Evolutionary conservation across 2,797 vertebrate species (phyloP).

Genomic region (Taeniopygia guttata): DNA sequence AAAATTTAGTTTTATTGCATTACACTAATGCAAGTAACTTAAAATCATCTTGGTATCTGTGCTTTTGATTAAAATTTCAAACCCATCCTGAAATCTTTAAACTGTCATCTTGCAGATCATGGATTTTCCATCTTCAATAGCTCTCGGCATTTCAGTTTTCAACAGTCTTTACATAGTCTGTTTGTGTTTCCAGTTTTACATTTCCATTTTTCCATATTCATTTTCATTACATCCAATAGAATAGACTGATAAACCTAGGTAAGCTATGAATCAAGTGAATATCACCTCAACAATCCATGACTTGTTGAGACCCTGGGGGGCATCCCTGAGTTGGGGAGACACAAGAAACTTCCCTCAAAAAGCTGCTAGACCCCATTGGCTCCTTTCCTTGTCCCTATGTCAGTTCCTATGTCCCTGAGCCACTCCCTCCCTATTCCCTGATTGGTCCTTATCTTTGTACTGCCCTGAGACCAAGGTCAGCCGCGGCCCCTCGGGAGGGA

Average conservation of each 20-base stretch:
- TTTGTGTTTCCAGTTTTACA: not conserved
- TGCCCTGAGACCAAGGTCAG: too few relatives aligned
- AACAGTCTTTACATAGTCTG: not conserved
- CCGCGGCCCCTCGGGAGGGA: too few relatives aligned
- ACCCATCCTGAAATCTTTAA: not conserved
- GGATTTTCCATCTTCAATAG: not conserved
- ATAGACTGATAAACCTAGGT: not conserved
- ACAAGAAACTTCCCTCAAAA: too few relatives aligned
- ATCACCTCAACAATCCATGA: not conserved
- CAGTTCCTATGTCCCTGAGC: too few relatives aligned
- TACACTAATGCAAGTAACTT: not conserved
- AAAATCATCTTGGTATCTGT: not conserved
- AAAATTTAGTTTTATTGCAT: not conserved
- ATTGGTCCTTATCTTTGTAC: too few relatives aligned
- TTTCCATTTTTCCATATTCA: not conserved
- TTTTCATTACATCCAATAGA: not conserved
- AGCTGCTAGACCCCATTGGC: too few relatives aligned
- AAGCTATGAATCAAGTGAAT: not conserved
- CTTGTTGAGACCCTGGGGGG: too few relatives aligned
- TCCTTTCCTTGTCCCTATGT: too few relatives aligned
- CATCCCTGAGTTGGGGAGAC: too few relatives aligned
- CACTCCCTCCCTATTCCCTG: too few relatives aligned
- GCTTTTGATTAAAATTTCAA: not conserved
- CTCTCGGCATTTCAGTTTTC: not conserved
- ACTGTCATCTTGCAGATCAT: not conserved